A percentile compares a stretch with the other conserved stretches of the same genome.
phyloP scores from a whole-genome alignment of 2,113 vertebrate species.

The Hippocampus zosterae region DNA sequence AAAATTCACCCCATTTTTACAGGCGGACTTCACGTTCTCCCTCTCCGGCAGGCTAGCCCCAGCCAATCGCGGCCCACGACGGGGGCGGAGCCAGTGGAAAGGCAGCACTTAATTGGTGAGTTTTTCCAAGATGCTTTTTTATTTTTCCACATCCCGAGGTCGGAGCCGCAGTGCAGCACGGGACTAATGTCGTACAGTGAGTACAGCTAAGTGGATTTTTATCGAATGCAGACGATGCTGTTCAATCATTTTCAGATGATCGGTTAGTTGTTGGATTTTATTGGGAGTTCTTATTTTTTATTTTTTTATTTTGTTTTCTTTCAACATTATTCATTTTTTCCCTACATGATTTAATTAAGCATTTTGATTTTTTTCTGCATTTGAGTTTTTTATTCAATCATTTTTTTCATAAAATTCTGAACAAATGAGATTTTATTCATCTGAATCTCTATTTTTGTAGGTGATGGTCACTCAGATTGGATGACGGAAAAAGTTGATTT shows the following conservation, averaged over 20 bases:
- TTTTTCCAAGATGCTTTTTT: conserved; percentile 74
- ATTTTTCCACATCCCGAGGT: conserved; percentile 78
- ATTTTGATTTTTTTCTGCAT: conserved; percentile 41
- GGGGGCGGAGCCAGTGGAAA: conserved; percentile 74
- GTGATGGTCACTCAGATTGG: conserved; percentile 87
- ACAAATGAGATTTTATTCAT: conserved; percentile 14
- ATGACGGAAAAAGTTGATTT: conserved; percentile 89
- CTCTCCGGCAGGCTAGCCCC: conserved; percentile 74
- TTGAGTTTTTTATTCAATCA: conserved; percentile 17
- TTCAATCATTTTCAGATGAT: conserved; percentile 77
- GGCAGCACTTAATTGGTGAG: conserved; percentile 79
- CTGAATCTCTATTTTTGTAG: conserved; percentile 52
- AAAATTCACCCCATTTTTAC: conserved; percentile 73
- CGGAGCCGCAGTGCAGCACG: conserved; percentile 79
- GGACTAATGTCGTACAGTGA: conserved; percentile 81
- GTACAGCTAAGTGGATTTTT: conserved; percentile 78
- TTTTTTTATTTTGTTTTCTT: conserved; percentile 26
- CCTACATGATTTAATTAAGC: conserved; percentile 10
- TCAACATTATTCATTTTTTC: conserved; percentile 19
- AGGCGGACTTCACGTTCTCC: conserved; percentile 68
- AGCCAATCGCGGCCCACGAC: conserved; percentile 68
- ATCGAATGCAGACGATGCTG: conserved; percentile 70
- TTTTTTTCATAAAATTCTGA: conserved; percentile 9
- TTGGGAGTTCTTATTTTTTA: conserved; percentile 25
- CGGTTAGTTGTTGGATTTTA: conserved; percentile 69